Percentiles rank a stretch among this genome's conserved stretches.
phyloP scores from a whole-genome alignment of 23 tunicate genomes.

The Styela plicata region DNA sequence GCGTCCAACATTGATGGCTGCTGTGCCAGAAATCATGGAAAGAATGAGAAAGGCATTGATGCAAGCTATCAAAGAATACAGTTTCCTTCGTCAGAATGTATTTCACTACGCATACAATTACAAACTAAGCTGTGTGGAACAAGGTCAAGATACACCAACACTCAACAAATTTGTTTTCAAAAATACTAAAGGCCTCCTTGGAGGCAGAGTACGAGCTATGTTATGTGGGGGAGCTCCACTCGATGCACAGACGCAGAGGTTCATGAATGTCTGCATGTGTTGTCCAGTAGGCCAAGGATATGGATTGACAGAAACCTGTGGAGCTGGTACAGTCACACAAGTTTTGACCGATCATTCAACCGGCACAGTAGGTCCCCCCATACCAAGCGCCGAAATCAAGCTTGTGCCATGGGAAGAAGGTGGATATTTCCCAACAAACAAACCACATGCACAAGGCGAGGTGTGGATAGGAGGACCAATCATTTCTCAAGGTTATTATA shows the following conservation, averaged over 20 bases:
- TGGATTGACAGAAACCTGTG: constrained; percentile 96
- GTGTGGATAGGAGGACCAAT: constrained; percentile 87
- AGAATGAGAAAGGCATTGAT: constrained; percentile 91
- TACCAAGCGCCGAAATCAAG: constrained; percentile 84
- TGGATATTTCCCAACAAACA: constrained; percentile 78
- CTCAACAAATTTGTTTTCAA: constrained; percentile 70
- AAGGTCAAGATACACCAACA: constrained; percentile 75
- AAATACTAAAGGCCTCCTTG: constrained; percentile 68
- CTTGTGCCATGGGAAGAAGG: constrained; percentile 98
- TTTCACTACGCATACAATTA: constrained; percentile 84
- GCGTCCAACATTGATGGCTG: constrained; percentile 90
- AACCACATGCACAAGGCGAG: constrained; percentile 94
- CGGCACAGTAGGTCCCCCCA: constrained; percentile 94
- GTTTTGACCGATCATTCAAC: constrained; percentile 66
- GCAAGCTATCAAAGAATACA: constrained; percentile 57
- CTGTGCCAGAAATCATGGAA: constrained; percentile 97
- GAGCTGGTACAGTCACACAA: constrained; percentile 81
- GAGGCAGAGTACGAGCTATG: constrained; percentile 86
- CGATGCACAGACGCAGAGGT: constrained; percentile 88
- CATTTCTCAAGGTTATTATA: constrained; percentile 87
- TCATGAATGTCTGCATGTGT: constrained; percentile 98
- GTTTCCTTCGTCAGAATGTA: constrained; percentile 29
- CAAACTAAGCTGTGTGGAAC: constrained; percentile 64
- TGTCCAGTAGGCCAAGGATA: constrained; percentile 94
- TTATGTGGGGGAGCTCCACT: constrained; percentile 95